Evolutionary conservation across 2,113 vertebrate species (phyloP).

Genomic region (Orientallactaga bullata): DNA sequence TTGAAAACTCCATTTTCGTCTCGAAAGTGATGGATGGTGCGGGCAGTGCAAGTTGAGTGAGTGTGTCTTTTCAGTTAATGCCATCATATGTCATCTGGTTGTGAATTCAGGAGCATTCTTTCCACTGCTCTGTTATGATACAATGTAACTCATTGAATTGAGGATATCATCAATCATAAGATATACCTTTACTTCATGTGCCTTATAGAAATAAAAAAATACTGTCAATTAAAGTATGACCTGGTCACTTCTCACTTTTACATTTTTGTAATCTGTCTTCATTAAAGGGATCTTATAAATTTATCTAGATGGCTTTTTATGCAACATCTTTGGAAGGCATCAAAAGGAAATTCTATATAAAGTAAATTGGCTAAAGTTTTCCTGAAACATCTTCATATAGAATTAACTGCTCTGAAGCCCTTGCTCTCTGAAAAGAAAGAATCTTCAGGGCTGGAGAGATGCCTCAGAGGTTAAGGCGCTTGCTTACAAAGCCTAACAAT

Average conservation of each 20-base stretch:
- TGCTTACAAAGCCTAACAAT: no score
- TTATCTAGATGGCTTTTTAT: conserved; percentile 13
- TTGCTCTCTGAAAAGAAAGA: background rate
- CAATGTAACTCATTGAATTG: background rate
- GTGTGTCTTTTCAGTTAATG: conserved; percentile 23
- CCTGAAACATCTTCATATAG: background rate
- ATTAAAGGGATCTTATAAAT: background rate
- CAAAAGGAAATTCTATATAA: background rate
- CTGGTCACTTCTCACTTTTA: conserved; percentile 15
- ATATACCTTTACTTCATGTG: background rate
- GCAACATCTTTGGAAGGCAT: background rate
- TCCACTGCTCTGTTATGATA: background rate
- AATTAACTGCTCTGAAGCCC: background rate
- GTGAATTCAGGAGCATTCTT: conserved; percentile 68
- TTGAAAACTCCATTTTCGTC: conserved; percentile 65
- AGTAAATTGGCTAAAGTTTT: background rate
- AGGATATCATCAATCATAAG: conserved; percentile 28
- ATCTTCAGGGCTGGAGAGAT: background rate
- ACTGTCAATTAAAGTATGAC: background rate
- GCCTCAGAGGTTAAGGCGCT: no score
- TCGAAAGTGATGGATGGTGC: conserved; percentile 54
- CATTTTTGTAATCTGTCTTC: background rate
- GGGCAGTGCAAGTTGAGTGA: conserved; percentile 43
- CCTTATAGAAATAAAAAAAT: background rate
- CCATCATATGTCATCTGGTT: conserved; percentile 56